Evolutionary conservation across 2,888 invertebrate genomes (phyloP), one percentile per base, ranked within the genome.

Genomic region (Orgyia antiqua): DNA sequence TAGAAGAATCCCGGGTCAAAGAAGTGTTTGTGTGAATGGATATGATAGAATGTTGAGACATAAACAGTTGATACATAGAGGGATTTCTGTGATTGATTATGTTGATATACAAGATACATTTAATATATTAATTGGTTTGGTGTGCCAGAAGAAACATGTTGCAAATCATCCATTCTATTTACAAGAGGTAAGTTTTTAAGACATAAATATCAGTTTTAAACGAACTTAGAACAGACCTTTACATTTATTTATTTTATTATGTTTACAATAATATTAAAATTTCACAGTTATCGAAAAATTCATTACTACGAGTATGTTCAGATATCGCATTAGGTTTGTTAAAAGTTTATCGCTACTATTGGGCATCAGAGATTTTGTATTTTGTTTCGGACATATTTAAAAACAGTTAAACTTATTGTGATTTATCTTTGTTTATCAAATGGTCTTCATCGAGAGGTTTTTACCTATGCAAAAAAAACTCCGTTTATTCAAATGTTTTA

Each of bases 181-280:
- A 31, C 58, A 59, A 38, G 27, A 43, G 51, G 63, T 64, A 23
- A 58, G 65, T 55, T 15, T 19, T 10, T n/a, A n/a, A n/a, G n/a
- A n/a, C n/a, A n/a, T n/a, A n/a, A n/a, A n/a, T n/a, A n/a, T n/a
- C n/a, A n/a, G n/a, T n/a, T n/a, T n/a, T n/a, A n/a, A n/a, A n/a
- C n/a, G n/a, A n/a, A 10, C 3, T 9, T 1, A n/a, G 1, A 10
- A 10, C 7, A 0, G 3, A 7, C 2, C 23, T 1, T 8, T 23
- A 10, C 1, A 2, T 3, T 23, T 10, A 23, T 10, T 23, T 23
- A n/a, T 2, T 27, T 18, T 1, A 8, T 27, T 27, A 10, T 27
- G 2, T 17, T n/a, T 18, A 6, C 10, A 10, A 18, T 3, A 10
- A 18, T 10, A 23, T 10, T 10, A 10, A 4, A 15, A 4, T 15